Conservation (phyloP, 1,140 invertebrate genomes). For the Ips typographus region DNA sequence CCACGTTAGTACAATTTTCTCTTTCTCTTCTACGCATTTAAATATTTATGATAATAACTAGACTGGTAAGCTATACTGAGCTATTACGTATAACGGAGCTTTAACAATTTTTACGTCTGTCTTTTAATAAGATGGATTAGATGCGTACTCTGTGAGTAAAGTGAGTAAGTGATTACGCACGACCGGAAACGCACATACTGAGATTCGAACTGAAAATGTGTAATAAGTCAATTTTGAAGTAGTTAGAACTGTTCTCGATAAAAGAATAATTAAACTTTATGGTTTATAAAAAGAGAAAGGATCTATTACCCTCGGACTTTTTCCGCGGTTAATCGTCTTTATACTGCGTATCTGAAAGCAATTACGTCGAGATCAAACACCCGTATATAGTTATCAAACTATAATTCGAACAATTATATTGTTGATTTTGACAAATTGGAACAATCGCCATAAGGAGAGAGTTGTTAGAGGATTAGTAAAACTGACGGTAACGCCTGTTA, state of each 20-base stretch:
- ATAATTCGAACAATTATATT: slow-evolving; percentile 9
- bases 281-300: slow-evolving; percentile 13
- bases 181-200: neutral
- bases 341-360: neutral
- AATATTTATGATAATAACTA: slow-evolving; percentile 20
- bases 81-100: too few species aligned
- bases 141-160: too few species aligned
- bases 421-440: slow-evolving; percentile 12
- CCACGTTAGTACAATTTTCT: slow-evolving; percentile 7
- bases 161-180: too few species aligned
- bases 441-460: slow-evolving; percentile 11
- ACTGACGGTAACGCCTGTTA: neutral
- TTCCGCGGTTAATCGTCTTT: slow-evolving; percentile 4
- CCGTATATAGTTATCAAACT: slow-evolving; percentile 9
- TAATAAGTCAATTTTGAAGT: slow-evolving; percentile 4
- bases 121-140: too few species aligned
- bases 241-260: neutral
- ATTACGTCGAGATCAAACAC: slow-evolving; percentile 1
- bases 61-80: slow-evolving; percentile 3
- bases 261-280: slow-evolving; percentile 1
- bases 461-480: slow-evolving; percentile 1
- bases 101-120: too few species aligned
- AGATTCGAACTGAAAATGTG: neutral
- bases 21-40: slow-evolving; percentile 18
- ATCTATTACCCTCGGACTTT: slow-evolving; percentile 1